phyloP scores from a whole-genome alignment of 2,797 vertebrate genomes.

The Pangasius larnaudii region DNA sequence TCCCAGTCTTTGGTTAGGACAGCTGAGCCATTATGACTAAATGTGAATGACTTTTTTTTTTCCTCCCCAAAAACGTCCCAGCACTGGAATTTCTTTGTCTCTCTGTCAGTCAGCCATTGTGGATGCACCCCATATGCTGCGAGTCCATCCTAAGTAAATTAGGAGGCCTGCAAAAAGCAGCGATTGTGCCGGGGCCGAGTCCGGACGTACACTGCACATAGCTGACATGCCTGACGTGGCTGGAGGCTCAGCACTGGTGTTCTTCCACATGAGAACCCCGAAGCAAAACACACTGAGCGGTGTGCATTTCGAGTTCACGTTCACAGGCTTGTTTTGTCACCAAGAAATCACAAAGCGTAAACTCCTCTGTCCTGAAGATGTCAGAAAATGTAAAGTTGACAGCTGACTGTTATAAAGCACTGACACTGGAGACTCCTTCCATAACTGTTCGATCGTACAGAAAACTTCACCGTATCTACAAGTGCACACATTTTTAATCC shows the following conservation, averaged over 20 bases:
- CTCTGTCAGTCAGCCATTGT: conserved; percentile 88
- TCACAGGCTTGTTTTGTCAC: neutral
- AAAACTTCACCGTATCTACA: neutral
- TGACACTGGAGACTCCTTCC: conserved; percentile 1
- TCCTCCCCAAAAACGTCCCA: conserved; percentile 76
- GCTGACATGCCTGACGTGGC: conserved; percentile 75
- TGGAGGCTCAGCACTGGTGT: conserved; percentile 56
- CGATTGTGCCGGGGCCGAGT: conserved; percentile 80
- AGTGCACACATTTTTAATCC: neutral
- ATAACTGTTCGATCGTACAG: neutral
- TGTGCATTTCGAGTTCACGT: neutral
- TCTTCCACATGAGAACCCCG: conserved; percentile 59
- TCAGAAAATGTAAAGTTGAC: neutral
- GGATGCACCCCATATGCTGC: conserved; percentile 85
- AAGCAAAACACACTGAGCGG: conserved; percentile 42
- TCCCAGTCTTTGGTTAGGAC: conserved; percentile 90
- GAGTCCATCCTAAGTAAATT: conserved; percentile 83
- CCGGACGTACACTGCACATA: conserved; percentile 70
- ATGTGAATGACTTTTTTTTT: conserved; percentile 89
- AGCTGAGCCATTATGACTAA: conserved; percentile 96
- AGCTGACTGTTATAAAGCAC: neutral
- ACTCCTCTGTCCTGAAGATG: neutral
- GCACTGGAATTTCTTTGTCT: conserved; percentile 94
- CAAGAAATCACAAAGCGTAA: neutral
- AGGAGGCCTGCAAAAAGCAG: conserved; percentile 86